A percentile compares a stretch with the other conserved stretches of the same genome.
Evolutionary conservation across 2,797 vertebrate genomes (phyloP).

Genomic region (Alcedo atthis): DNA sequence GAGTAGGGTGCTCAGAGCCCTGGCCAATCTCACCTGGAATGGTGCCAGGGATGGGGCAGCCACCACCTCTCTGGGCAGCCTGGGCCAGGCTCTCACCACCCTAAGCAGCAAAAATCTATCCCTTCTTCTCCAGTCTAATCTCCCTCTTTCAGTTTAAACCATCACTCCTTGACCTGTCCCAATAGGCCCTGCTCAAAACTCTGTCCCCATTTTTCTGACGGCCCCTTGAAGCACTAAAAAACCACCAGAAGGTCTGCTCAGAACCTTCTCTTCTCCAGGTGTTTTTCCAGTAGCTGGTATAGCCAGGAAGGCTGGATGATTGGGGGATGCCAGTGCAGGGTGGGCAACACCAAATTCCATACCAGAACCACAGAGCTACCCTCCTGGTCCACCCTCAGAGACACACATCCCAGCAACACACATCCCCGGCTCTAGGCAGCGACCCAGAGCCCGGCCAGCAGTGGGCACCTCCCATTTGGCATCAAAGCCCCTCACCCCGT

Average conservation of each 20-base stretch:
- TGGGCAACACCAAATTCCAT: neutral
- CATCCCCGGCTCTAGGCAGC: accelerated
- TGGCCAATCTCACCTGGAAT: neutral
- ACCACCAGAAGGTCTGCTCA: neutral
- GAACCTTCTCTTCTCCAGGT: neutral
- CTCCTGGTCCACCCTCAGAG: neutral
- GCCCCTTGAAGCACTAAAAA: neutral
- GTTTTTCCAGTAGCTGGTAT: neutral
- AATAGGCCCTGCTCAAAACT: neutral
- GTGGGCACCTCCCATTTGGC: accelerated
- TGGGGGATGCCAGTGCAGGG: accelerated
- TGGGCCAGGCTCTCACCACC: neutral
- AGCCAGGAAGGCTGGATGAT: accelerated
- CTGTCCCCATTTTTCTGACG: neutral
- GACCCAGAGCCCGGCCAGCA: accelerated
- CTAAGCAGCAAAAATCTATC: neutral
- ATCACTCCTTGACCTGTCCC: neutral
- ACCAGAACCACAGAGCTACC: neutral
- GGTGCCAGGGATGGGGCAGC: neutral
- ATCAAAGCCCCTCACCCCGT: accelerated
- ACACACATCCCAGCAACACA: neutral
- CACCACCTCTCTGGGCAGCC: neutral
- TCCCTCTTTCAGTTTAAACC: neutral
- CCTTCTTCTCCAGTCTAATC: neutral
- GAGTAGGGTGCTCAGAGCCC: neutral